A percentile compares a stretch with the other conserved stretches of the same genome.
These are phyloP conservation scores for Ceratina australensis DNA, from an alignment of 1,140 invertebrate genomes.

Conservation along the genomic window DNA sequence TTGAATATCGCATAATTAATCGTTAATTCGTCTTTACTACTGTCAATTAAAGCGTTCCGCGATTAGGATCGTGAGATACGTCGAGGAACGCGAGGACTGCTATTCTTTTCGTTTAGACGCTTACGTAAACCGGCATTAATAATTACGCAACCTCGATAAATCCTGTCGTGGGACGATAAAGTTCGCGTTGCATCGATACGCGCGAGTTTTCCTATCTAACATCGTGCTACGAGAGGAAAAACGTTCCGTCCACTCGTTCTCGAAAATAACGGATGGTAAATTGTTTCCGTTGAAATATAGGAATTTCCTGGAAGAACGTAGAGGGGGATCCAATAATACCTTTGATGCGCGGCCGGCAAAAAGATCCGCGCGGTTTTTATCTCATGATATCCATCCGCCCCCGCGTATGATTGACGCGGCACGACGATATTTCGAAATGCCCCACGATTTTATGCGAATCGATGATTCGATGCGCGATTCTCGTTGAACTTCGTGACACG, in stretches of 20 bases:
- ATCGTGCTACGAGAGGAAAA: not conserved
- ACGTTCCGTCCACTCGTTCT: not conserved
- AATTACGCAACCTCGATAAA: not conserved
- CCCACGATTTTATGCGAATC: not conserved
- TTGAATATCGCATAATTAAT: constrained; percentile 18
- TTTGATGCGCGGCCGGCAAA: not conserved
- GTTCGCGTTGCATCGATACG: too few species aligned
- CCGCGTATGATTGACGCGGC: not conserved
- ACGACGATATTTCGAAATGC: not conserved
- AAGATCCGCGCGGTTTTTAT: not conserved
- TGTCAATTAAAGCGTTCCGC: not conserved
- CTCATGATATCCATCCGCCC: too few species aligned
- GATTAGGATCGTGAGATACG: constrained; percentile 8
- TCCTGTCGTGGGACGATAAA: not conserved
- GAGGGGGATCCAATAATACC: not conserved
- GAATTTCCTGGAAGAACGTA: not conserved
- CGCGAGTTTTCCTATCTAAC: too few species aligned
- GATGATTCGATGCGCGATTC: not conserved
- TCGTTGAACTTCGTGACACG: not conserved
- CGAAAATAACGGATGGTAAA: not conserved
- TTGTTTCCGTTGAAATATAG: not conserved
- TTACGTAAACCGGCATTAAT: not conserved
- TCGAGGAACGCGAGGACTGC: too few species aligned
- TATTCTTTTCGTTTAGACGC: not conserved
- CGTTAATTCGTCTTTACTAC: not conserved